Base-by-base conservation (phyloP, 1,140 invertebrate genomes). In the Stenopsyche tienmushanensis region DNA sequence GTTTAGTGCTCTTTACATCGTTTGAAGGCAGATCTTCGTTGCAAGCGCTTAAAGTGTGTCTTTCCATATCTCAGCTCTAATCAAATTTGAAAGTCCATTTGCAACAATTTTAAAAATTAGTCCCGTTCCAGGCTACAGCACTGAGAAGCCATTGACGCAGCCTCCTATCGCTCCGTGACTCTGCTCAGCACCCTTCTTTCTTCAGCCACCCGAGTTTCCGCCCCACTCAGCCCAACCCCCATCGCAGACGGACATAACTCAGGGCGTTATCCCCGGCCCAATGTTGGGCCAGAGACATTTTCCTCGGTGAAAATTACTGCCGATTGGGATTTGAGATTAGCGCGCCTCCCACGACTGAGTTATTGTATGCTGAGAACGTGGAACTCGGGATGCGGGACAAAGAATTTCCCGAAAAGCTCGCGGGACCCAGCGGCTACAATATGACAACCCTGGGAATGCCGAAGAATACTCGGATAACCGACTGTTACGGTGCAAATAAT, bases 281-380 rank as follows among this genome's bases (percentile, higher is more conserved):
- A 34, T 50, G 45, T 62, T 50, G 59, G 59, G 44, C 67, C 62
- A 62, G 60, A 64, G 64, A 66, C 64, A 65, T 66, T 69, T 69
- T 69, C 64, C 55, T 68, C 64, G 53, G 54, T 53, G 64, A 64
- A 69, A 69, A 69, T 69, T 69, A 69, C 67, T 69, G 67, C 67
- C 67, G 67, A 69, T 69, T 69, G 67, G 67, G 67, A 69, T 65
- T 62, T 59, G 58, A 65, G 67, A 69, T 69, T 69, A 69, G 67
- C 64, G 60, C 57, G 67, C 53, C 57, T 65, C 62, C 47, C 41
- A 44, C 57, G 42, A 23, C 67, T 69, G 64, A 69, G 60, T 69
- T 69, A 69, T 69, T 44, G 67, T 62, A 60, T 69, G 67, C 67
- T 69, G 67, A 69, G 67, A 53, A 64, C 53, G 67, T 66, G 58